Conservation (phyloP, 2,888 invertebrate genomes). For the Caprella mutica region DNA sequence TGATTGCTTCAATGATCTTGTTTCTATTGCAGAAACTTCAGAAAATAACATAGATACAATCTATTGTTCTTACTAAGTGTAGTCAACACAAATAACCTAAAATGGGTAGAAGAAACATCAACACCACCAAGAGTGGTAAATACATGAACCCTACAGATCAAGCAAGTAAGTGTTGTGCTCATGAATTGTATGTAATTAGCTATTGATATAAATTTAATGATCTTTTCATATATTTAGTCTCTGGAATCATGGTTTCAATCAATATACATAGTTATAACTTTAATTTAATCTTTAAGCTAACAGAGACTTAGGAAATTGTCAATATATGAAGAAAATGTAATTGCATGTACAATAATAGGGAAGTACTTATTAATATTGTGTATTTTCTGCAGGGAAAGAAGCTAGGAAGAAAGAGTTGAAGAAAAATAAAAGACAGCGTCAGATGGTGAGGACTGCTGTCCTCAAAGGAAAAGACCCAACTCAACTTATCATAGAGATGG, state of each 20-base stretch:
- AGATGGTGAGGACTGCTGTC: slow-evolving; percentile 90
- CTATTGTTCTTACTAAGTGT: too few relatives aligned
- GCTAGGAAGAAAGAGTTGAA: slow-evolving; percentile 93
- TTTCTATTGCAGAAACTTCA: too few relatives aligned
- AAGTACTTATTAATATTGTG: background rate
- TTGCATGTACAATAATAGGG: background rate
- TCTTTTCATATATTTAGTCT: slow-evolving; percentile 34
- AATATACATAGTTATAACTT: too few relatives aligned
- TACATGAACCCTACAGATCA: slow-evolving; percentile 99
- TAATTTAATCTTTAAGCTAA: too few relatives aligned
- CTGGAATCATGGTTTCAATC: too few relatives aligned
- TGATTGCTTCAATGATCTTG: too few relatives aligned
- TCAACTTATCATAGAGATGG: slow-evolving; percentile 87
- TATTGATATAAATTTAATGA: background rate
- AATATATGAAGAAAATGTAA: too few relatives aligned
- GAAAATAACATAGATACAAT: too few relatives aligned
- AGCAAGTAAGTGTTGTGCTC: slow-evolving; percentile 65
- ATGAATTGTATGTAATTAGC: background rate
- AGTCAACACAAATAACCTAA: too few relatives aligned
- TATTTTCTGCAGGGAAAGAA: slow-evolving; percentile 65
- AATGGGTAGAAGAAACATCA: slow-evolving; percentile 93
- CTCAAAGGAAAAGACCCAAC: slow-evolving; percentile 95
- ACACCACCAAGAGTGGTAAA: slow-evolving; percentile 99
- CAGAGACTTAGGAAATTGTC: too few relatives aligned
- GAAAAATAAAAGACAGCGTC: slow-evolving; percentile 94